Base-by-base conservation (phyloP, 2,113 vertebrate species). In the Ammodramus savannarum region DNA sequence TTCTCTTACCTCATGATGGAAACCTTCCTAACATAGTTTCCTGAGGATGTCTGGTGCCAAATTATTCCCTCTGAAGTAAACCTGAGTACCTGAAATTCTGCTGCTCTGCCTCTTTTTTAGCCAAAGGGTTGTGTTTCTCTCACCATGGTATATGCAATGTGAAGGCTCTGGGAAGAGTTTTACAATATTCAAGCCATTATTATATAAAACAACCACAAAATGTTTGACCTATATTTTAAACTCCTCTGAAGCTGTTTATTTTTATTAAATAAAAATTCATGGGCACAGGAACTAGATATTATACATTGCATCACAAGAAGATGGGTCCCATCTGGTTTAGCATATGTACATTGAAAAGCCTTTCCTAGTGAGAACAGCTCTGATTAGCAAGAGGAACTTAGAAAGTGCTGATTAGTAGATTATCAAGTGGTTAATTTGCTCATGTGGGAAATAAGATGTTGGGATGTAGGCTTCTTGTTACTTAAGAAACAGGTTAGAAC, bases 101-200 rank as follows among this genome's bases (percentile, higher is more conserved):
- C 61, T 85, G 3, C 41, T 52, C 19, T 94, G 59, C 27, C 0
- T 1, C 14, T 34, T 4, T 1, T 85, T 61, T 38, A 49, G 29
- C 51, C 31, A 25, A 82, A 16, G 57, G 7, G 7, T 12, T 58
- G 29, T 51, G 32, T 78, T 90, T 52, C 31, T 63, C 4, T 74
- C 57, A 41, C 29, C 1, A 0, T 25, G 25, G 1, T 14, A 12
- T 44, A 18, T 43, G 16, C 51, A 10, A 32, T 4, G 0, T 61
- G 34, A 74, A 43, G n/a, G 13, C 10, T 69, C 16, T 12, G 61
- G 16, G 46, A 16, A 75, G 20, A 15, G 13, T 62, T 90, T 67
- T 49, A 32, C 7, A 16, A 5, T 52, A 8, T 54, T 57, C n/a
- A 39, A 74, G 23, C 32, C 44, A 14, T 25, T 59, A 11, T 72